These are phyloP conservation scores for Leucopternis melanops DNA, from an alignment of 2,113 vertebrate species.

Conservation along the genomic window DNA sequence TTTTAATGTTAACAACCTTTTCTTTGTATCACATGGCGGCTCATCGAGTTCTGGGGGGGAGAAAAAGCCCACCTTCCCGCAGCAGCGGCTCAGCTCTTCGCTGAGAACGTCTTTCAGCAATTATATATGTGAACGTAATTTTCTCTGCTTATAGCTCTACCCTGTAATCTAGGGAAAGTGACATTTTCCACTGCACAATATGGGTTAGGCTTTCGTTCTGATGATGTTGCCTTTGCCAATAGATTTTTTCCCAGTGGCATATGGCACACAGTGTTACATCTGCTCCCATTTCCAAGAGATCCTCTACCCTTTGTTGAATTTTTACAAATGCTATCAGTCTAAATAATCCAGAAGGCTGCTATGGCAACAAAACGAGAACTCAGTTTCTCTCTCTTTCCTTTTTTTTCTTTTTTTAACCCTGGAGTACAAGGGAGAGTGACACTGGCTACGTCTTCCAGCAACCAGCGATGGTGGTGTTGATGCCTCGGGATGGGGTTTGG, in stretches of 20 bases:
- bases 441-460: background rate
- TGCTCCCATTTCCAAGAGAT: constrained; percentile 54
- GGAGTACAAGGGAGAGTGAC: background rate
- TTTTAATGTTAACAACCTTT: constrained; percentile 38
- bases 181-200: constrained; percentile 54
- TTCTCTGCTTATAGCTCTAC: constrained; percentile 12
- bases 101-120: background rate
- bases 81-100: background rate
- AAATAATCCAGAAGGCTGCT: constrained; percentile 60
- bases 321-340: constrained; percentile 56
- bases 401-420: background rate
- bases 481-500: background rate
- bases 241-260: constrained; percentile 27
- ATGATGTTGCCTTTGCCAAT: constrained; percentile 34
- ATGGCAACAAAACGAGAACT: constrained; percentile 47
- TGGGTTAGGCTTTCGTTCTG: constrained; percentile 7
- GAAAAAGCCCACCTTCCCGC: background rate
- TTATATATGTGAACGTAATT: background rate
- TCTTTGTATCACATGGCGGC: background rate
- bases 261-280: constrained; percentile 40
- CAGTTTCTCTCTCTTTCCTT: background rate
- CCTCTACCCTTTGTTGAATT: constrained; percentile 45
- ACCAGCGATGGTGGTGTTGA: background rate
- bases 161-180: constrained; percentile 52
- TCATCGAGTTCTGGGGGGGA: background rate